Percentiles rank a stretch among this genome's conserved stretches.
Conservation (phyloP, 1,140 invertebrate genomes). For the Ceratina calcarata region DNA sequence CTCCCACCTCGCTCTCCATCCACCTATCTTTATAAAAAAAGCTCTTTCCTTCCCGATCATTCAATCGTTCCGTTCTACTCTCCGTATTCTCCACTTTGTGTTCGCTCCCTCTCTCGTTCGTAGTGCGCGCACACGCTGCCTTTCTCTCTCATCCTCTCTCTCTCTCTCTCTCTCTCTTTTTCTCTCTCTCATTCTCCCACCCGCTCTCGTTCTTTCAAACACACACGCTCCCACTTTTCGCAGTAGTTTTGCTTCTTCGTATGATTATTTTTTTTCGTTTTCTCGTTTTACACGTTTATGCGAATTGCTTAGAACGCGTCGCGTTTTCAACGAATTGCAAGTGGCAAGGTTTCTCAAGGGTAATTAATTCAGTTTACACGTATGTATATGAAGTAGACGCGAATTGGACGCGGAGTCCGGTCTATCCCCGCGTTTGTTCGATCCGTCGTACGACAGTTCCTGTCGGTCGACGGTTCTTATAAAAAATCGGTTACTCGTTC, state of each 20-base stretch:
- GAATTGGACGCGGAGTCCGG: neutral
- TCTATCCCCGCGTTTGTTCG: neutral
- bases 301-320: constrained; percentile 63
- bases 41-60: constrained; percentile 47
- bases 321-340: constrained; percentile 63
- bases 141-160: neutral
- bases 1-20: constrained; percentile 45
- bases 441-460: neutral
- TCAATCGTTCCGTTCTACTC: constrained; percentile 34
- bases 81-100: constrained; percentile 21
- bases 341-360: constrained; percentile 54
- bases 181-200: constrained; percentile 12
- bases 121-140: neutral
- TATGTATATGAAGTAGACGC: neutral
- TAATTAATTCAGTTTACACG: neutral
- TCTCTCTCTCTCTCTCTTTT: neutral
- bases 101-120: neutral
- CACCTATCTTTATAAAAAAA: constrained; percentile 53
- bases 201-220: constrained; percentile 14
- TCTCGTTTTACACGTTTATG: constrained; percentile 42
- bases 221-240: constrained; percentile 44
- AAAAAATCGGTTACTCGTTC: constrained; percentile 23
- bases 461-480: constrained; percentile 7
- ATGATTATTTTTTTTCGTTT: neutral
- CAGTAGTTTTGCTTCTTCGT: constrained; percentile 17